phyloP scores from a whole-genome alignment of 2,113 vertebrate species.

The Dolichotis patagonum region DNA sequence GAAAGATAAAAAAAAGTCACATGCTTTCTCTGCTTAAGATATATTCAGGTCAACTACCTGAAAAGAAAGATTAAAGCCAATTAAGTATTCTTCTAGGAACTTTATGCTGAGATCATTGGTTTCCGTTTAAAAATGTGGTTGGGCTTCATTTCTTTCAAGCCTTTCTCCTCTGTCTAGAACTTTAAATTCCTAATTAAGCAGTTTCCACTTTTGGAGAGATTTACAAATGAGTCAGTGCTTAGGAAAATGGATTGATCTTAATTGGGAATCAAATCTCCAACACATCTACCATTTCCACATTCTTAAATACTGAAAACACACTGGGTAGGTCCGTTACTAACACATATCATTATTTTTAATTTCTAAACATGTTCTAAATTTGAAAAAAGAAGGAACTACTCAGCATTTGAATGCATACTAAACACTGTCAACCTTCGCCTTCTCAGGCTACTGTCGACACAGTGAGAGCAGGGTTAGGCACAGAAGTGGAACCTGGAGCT shows the following conservation, averaged over 20 bases:
- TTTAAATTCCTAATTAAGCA: conserved; percentile 71
- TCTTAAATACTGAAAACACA: conserved; percentile 54
- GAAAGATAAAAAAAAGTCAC: neutral
- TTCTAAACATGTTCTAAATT: conserved; percentile 36
- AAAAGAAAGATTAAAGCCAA: neutral
- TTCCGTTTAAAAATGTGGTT: neutral
- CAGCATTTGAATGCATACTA: neutral
- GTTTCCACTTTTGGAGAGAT: conserved; percentile 66
- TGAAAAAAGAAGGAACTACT: conserved; percentile 51
- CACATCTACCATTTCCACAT: conserved; percentile 60
- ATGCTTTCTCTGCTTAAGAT: neutral
- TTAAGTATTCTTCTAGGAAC: neutral
- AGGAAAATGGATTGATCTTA: conserved; percentile 73
- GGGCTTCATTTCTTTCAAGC: neutral
- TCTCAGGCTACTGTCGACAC: neutral
- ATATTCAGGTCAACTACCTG: neutral
- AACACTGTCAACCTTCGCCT: neutral
- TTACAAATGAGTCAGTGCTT: conserved; percentile 72
- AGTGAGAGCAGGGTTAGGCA: neutral
- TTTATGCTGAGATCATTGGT: neutral
- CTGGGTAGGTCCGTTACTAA: conserved; percentile 32
- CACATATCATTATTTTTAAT: conserved; percentile 41
- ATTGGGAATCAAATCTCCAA: conserved; percentile 73
- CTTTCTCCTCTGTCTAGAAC: conserved; percentile 29
- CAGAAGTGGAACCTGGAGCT: neutral